A percentile compares a stretch with the other conserved stretches of the same genome.
phyloP scores from a whole-genome alignment of 2,797 vertebrate genomes.

The Enteromius afrohamiltoni region DNA sequence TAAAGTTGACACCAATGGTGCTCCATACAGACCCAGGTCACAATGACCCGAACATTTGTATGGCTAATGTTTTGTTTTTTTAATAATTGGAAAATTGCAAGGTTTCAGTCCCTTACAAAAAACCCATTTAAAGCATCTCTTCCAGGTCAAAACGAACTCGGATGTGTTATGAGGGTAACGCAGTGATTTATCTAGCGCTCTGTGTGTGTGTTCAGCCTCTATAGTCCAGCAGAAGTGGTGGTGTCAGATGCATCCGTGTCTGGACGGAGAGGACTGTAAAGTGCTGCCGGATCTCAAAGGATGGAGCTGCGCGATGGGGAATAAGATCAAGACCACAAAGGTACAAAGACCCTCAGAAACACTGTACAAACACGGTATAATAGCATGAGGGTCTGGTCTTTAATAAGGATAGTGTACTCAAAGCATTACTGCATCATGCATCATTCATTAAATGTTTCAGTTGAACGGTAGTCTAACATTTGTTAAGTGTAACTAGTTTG shows the following conservation, averaged over 20 bases:
- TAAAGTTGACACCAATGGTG: background rate
- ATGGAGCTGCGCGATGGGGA: slow-evolving; percentile 97
- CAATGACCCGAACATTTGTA: background rate
- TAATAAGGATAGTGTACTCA: background rate
- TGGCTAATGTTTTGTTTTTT: too few species aligned
- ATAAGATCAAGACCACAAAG: slow-evolving; percentile 99
- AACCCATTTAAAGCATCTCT: background rate
- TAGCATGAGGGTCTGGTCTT: background rate
- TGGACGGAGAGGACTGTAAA: slow-evolving; percentile 98
- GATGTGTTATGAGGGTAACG: background rate
- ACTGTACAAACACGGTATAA: background rate
- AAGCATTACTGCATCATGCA: background rate
- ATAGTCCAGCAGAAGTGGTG: slow-evolving; percentile 99
- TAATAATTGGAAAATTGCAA: too few species aligned
- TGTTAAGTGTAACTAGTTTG: background rate
- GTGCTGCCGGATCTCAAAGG: slow-evolving; percentile 97
- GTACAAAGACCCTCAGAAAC: slow-evolving; percentile 68
- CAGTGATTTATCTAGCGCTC: background rate
- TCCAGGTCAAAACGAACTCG: background rate
- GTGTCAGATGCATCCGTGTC: slow-evolving; percentile 99
- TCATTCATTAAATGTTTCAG: background rate
- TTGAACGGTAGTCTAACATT: background rate
- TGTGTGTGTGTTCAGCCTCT: slow-evolving; percentile 78
- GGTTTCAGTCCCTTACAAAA: background rate
- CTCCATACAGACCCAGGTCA: background rate